A percentile compares a stretch with the other conserved stretches of the same genome.
Conservation (phyloP, 2,113 vertebrate genomes). For the Oenanthe oenanthe region DNA sequence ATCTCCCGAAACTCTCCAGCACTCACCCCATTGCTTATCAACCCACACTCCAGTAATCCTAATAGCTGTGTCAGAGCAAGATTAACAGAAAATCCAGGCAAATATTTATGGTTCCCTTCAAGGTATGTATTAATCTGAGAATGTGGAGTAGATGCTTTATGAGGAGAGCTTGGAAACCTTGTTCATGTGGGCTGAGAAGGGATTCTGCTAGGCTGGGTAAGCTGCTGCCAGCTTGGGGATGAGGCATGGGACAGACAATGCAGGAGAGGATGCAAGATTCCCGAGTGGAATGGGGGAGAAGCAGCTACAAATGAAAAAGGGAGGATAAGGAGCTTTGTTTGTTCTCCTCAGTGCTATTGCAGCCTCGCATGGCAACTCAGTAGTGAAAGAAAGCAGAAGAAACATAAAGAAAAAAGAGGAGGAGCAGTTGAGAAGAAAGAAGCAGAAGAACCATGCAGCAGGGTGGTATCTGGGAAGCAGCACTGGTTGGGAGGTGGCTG, state of each 20-base stretch:
- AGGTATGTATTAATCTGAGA: background rate
- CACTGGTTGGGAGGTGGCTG: background rate
- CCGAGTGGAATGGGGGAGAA: background rate
- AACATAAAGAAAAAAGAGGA: background rate
- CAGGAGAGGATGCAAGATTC: background rate
- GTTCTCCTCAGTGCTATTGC: rapidly evolving
- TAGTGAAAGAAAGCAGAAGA: background rate
- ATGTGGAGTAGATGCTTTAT: background rate
- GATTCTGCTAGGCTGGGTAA: background rate
- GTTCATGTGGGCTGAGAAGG: background rate
- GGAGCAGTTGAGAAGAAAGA: background rate
- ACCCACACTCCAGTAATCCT: slow-evolving; percentile 28
- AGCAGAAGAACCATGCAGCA: background rate
- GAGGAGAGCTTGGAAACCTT: background rate
- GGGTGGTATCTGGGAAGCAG: background rate
- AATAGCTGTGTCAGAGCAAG: slow-evolving; percentile 31
- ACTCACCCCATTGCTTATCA: slow-evolving; percentile 8
- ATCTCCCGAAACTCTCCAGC: slow-evolving; percentile 8
- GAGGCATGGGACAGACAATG: background rate
- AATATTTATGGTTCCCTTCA: slow-evolving; percentile 39
- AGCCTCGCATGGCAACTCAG: background rate
- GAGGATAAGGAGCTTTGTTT: background rate
- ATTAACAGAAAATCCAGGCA: slow-evolving; percentile 41
- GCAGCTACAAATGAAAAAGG: background rate
- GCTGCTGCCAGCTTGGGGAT: background rate